phyloP scores from a whole-genome alignment of 2,797 vertebrate species.

The Trematocara caparti region DNA sequence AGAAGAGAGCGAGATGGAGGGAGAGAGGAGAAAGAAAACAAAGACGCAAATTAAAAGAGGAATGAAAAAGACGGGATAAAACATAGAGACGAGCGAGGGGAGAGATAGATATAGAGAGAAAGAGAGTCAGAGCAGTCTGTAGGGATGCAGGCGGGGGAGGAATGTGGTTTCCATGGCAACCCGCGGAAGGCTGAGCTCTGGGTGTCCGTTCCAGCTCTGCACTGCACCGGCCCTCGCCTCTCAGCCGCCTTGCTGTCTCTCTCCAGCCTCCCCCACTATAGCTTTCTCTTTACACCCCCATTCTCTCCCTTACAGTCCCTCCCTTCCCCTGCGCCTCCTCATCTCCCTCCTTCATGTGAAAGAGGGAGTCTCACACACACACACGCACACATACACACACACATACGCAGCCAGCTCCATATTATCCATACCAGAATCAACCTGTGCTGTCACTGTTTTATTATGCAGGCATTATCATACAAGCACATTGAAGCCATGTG shows the following conservation, averaged over 20 bases:
- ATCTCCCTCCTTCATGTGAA: slow-evolving; percentile 52
- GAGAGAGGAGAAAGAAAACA: slow-evolving; percentile 7
- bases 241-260: slow-evolving; percentile 64
- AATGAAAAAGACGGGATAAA: slow-evolving; percentile 62
- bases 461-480: slow-evolving; percentile 50
- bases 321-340: slow-evolving; percentile 36
- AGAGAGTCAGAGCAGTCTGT: slow-evolving; percentile 75
- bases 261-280: slow-evolving; percentile 63
- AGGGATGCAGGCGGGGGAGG: slow-evolving; percentile 86
- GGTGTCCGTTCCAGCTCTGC: slow-evolving; percentile 84
- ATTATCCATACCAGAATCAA: slow-evolving; percentile 38
- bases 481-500: slow-evolving; percentile 30
- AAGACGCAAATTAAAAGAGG: slow-evolving; percentile 59
- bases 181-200: slow-evolving; percentile 80
- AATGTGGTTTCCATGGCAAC: slow-evolving; percentile 86
- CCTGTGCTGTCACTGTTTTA: slow-evolving; percentile 49
- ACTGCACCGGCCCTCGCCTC: slow-evolving; percentile 79
- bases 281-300: slow-evolving; percentile 48
- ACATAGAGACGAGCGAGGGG: slow-evolving; percentile 54
- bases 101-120: slow-evolving; percentile 61
- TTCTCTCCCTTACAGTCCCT: slow-evolving; percentile 13
- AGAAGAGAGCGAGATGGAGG: slow-evolving; percentile 17
- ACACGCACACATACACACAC: neutral
- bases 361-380: slow-evolving; percentile 18
- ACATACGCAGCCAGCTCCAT: neutral